A percentile compares a stretch with the other conserved stretches of the same genome.
Conservation (phyloP, 1,140 invertebrate genomes). For the Mercenaria mercenaria region DNA sequence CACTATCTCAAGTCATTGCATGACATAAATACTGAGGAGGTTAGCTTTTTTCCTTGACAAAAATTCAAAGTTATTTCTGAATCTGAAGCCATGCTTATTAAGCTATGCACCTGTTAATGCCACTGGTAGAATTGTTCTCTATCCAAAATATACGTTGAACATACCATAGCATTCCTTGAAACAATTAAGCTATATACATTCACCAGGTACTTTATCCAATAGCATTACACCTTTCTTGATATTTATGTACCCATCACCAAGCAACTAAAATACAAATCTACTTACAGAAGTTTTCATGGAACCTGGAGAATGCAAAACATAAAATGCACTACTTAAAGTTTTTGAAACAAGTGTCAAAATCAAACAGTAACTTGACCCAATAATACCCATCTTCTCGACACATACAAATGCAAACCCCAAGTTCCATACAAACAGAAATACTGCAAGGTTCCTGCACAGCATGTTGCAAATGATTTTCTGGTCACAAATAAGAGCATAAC, state of each 20-base stretch:
- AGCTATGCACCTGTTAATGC: no score
- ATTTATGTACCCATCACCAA: not conserved
- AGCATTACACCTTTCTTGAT: not conserved
- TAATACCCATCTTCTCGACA: not conserved
- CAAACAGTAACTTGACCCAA: not conserved
- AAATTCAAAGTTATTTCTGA: no score
- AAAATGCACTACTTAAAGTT: not conserved
- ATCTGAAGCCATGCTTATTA: no score
- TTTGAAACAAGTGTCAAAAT: not conserved
- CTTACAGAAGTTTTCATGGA: slow-evolving; percentile 60
- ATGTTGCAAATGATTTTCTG: no score
- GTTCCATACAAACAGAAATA: slow-evolving; percentile 40
- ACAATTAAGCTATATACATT: not conserved
- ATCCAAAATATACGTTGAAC: not conserved
- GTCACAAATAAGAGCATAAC: no score
- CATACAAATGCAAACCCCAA: slow-evolving; percentile 48
- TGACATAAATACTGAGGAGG: no score
- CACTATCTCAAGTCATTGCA: no score
- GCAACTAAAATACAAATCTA: slow-evolving; percentile 54
- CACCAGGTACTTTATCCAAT: not conserved
- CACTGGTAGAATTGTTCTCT: no score
- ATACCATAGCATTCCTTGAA: not conserved
- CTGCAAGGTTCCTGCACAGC: no score
- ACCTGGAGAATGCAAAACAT: slow-evolving; percentile 62
- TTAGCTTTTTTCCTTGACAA: no score